Base-by-base conservation (phyloP, 2,797 vertebrate species). In the Lerista edwardsae region DNA sequence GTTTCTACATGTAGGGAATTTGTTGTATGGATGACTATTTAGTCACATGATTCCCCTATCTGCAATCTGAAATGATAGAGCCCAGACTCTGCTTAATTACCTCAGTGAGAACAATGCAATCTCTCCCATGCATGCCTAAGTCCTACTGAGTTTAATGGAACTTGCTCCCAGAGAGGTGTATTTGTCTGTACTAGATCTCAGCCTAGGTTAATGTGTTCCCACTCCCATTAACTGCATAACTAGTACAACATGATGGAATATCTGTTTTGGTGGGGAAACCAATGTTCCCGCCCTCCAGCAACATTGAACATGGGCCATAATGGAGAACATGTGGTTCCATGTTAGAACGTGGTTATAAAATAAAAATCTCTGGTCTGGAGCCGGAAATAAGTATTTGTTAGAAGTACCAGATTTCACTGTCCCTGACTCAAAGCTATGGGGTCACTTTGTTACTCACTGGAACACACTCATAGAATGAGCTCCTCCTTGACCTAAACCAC, bases 401-500 rank as follows among this genome's bases (percentile, higher is more conserved):
- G 36, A 71, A 68, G 41, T 14, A 12, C 31, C 25, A 25, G 17
- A 5, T 36, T 15, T 61, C n/a, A 44, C 3, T 64, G 14, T 4
- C 21, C n/a, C 9, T 31, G n/a, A 19, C 11, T 84, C 73, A 62
- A 78, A 62, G 15, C 21, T 55, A 36, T 23, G 12, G 25, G 27
- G 27, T 65, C 29, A 23, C 64, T 79, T 47, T 64, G 34, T 57
- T 47, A 25, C 23, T 62, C 61, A 36, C 64, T 57, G 59, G 62
- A 73, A 82, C 74, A 21, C 0, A 0, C 21, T 41, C 44, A 15
- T 0, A 0, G 29, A 72, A 68, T 78, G 23, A 55, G 21, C 19
- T 82, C 64, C 71, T 51, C 9, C n/a, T 74, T 47, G 64, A 15
- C 31, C 14, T 51, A n/a, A 31, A 74, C 3, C 25, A 65, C 25